Percentiles rank a stretch among this genome's conserved stretches.
phyloP scores from a whole-genome alignment of 2,888 invertebrate species.

The Spialia ferax region DNA sequence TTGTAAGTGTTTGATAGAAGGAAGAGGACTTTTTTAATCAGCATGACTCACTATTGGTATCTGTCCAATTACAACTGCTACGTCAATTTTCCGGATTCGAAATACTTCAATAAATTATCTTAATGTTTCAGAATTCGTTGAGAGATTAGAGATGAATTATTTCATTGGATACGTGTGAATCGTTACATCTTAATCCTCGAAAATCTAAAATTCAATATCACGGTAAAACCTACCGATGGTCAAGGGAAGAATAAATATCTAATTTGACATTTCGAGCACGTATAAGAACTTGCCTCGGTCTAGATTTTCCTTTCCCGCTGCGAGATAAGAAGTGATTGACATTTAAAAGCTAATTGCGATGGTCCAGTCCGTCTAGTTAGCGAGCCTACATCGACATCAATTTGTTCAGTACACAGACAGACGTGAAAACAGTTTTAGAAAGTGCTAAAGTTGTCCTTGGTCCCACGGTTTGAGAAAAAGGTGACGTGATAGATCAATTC shows the following conservation, averaged over 20 bases:
- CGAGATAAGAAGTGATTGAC: slow-evolving; percentile 43
- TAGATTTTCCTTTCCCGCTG: slow-evolving; percentile 21
- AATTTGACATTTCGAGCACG: slow-evolving; percentile 5
- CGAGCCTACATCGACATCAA: slow-evolving; percentile 4
- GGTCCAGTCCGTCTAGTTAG: slow-evolving; percentile 19
- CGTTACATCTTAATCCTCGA: background rate
- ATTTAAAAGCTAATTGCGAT: slow-evolving; percentile 49
- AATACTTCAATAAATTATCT: slow-evolving; percentile 33
- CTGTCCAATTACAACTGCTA: background rate
- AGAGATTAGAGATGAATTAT: slow-evolving; percentile 18
- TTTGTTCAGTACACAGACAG: slow-evolving; percentile 2
- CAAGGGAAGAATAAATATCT: background rate
- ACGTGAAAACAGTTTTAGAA: slow-evolving; percentile 50
- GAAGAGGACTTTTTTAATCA: background rate
- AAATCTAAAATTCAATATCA: slow-evolving; percentile 26
- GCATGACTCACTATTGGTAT: slow-evolving; percentile 20
- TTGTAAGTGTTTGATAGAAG: no score
- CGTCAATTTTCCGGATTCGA: slow-evolving; percentile 4
- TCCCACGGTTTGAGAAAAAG: slow-evolving; percentile 24
- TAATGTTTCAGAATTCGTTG: background rate
- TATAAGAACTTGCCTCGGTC: slow-evolving; percentile 28
- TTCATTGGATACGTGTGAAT: slow-evolving; percentile 5
- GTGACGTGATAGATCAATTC: slow-evolving; percentile 3
- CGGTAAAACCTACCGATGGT: slow-evolving; percentile 1
- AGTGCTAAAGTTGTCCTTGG: slow-evolving; percentile 43